These are phyloP conservation scores for Corythaeola cristata DNA, from an alignment of 2,113 vertebrate species.

Conservation along the genomic window DNA sequence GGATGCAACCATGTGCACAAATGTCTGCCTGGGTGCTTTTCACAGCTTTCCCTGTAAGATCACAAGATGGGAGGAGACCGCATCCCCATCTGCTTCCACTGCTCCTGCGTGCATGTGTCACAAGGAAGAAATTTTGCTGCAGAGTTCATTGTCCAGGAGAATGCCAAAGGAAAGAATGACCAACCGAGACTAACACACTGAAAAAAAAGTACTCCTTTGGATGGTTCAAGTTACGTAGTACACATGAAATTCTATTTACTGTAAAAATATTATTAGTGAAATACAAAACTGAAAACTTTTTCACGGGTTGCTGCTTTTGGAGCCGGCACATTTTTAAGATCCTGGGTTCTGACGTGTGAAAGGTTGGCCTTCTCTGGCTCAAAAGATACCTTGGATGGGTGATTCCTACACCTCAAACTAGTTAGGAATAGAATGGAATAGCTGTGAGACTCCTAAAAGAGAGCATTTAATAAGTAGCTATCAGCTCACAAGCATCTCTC, in stretches of 20 bases:
- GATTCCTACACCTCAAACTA: neutral
- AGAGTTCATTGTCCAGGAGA: neutral
- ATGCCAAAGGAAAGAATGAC: neutral
- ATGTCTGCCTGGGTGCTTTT: neutral
- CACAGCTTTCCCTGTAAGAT: neutral
- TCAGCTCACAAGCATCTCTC: neutral
- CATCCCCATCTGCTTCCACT: neutral
- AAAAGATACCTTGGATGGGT: neutral
- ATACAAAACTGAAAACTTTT: neutral
- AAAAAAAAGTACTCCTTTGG: neutral
- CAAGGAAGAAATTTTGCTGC: neutral
- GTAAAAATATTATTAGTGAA: neutral
- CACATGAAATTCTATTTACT: neutral
- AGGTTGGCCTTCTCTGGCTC: neutral
- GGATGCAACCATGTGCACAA: neutral
- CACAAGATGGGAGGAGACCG: neutral
- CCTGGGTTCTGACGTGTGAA: neutral
- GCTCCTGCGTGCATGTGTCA: fast-evolving
- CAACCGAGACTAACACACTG: neutral
- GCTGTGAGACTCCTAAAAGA: neutral
- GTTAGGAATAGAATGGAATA: neutral
- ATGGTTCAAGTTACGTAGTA: neutral
- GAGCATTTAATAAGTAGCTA: neutral
- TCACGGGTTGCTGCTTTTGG: neutral
- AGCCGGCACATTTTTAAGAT: neutral